Evolutionary conservation across 2,888 invertebrate species (phyloP).

Genomic region (Drosophila austrosaltans): DNA sequence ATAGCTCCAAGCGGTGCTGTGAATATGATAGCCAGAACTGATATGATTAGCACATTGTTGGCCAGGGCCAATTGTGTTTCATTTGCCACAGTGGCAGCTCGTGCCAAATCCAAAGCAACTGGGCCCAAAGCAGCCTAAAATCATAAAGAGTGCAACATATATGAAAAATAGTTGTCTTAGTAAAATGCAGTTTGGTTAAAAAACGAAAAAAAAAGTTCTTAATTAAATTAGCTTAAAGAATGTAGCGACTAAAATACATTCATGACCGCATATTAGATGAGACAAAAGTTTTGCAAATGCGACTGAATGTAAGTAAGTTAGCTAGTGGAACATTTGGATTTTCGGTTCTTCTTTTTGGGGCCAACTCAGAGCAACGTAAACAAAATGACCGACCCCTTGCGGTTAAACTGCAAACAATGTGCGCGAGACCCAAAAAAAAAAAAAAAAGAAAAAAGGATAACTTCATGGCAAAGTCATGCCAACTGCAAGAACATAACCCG

Average conservation of each 20-base stretch:
- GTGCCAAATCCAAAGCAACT: slow-evolving; percentile 86
- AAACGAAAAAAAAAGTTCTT: slow-evolving; percentile 39
- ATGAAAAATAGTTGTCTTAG: slow-evolving; percentile 18
- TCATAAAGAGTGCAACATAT: neutral
- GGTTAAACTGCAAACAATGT: slow-evolving; percentile 73
- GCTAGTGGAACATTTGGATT: slow-evolving; percentile 75
- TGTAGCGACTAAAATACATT: slow-evolving; percentile 48
- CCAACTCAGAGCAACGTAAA: slow-evolving; percentile 41
- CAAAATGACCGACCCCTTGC: slow-evolving; percentile 69
- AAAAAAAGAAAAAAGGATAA: neutral
- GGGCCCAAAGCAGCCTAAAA: slow-evolving; percentile 87
- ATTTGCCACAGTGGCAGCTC: slow-evolving; percentile 74
- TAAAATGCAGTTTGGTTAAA: slow-evolving; percentile 41
- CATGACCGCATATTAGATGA: slow-evolving; percentile 73
- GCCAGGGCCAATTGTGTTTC: slow-evolving; percentile 78
- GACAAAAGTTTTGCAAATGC: slow-evolving; percentile 44
- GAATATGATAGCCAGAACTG: slow-evolving; percentile 85
- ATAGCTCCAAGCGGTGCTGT: slow-evolving; percentile 85
- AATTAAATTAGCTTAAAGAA: slow-evolving; percentile 58
- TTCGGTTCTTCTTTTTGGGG: neutral
- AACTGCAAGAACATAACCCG: slow-evolving; percentile 62
- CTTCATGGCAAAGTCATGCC: slow-evolving; percentile 33
- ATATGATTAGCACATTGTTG: slow-evolving; percentile 84
- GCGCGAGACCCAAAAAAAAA: neutral
- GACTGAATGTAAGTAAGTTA: slow-evolving; percentile 48